Evolutionary conservation across 1,140 invertebrate species (phyloP), one percentile per base, ranked within the genome.

Genomic region (Cecropterus lyciades): DNA sequence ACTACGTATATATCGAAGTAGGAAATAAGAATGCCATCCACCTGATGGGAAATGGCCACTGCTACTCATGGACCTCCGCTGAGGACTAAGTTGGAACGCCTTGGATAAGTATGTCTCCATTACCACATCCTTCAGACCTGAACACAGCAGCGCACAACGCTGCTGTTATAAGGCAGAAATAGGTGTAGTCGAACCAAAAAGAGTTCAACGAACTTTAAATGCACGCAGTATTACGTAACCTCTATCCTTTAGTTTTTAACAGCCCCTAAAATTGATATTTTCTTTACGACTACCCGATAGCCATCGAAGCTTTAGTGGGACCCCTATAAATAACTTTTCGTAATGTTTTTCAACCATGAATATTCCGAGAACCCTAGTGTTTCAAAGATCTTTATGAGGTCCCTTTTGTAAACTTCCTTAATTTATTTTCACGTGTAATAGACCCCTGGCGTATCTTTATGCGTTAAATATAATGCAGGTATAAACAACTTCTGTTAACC

Each of bases 271-370:
- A 53, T 53, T 53, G 30, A 14, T 45, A 45, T 45, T 45, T 53
- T 53, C 24, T 53, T 53, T 53, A 53, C 30, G 51, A 16, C 0
- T 24, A 13, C 10, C 27, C 51, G 51, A 53, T 53, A 53, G 37
- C 27, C 30, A 53, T 53, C 51, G 8, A 13, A 20, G 51, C 3
- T 27, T 10, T 51, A 30, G 11, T 10, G 24, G 49, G n/a, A 30
- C 51, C 51, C 30, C 14, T 37, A 53, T 53, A 53, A 53, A 53
- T 53, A 53, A 53, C 27, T 53, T 27, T 49, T 49, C 17, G 30
- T 52, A 52, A 37, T 53, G 51, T 37, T 15, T 53, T 53, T 53
- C 51, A 53, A 20, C 51, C 13, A 53, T 37, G 14, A 53, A 53
- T 53, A 37, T 37, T 0, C 37, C 11, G 8, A 53, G 51, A 37